Evolutionary conservation across 2,888 invertebrate genomes (phyloP), one percentile per base, ranked within the genome.

Genomic region (Brachypterus glaber): DNA sequence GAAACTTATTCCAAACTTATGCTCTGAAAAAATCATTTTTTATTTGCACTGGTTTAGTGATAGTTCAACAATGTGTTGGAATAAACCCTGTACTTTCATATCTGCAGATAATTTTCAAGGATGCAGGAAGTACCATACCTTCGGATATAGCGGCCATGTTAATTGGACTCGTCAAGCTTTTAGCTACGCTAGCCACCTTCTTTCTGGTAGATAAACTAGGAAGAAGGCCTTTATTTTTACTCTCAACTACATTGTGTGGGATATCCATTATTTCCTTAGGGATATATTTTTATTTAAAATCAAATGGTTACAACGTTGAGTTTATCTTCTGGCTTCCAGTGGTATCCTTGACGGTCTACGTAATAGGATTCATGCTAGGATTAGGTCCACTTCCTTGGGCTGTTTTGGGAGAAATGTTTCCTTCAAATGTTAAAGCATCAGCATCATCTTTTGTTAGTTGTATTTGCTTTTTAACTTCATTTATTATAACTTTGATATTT

Each of bases 311-410:
- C 21, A 21, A 21, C 21, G 7, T 21, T 7, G 21, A 21, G 5
- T 21, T 9, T 21, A 7, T 21, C 5, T 21, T 21, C 9, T 21
- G 21, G 21, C 7, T 21, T 7, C 21, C 21, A 7, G 21, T 21
- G 9, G 5, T 21, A 7, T 21, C 7, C 21, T 5, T 21, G 9
- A 21, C 9, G 1, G 49, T 80, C 14, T 86, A 79, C 66, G 81
- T 83, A 41, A 65, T 77, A 33, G 74, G 79, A 0, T 86, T 84
- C 64, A 79, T 82, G 61, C 8, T 25, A 8, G 84, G 76, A 1
- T 75, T 79, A 39, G 85, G 90, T 2, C 80, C 84, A 0, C 60
- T 86, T 17, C 82, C 84, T 0, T 86, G 86, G 86, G 79, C 84
- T n/a, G 76, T 87, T 24, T 76, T 85, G 73, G 79, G 82, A 1